phyloP scores from a whole-genome alignment of 2,888 invertebrate species.

The Polydrusus cervinus region DNA sequence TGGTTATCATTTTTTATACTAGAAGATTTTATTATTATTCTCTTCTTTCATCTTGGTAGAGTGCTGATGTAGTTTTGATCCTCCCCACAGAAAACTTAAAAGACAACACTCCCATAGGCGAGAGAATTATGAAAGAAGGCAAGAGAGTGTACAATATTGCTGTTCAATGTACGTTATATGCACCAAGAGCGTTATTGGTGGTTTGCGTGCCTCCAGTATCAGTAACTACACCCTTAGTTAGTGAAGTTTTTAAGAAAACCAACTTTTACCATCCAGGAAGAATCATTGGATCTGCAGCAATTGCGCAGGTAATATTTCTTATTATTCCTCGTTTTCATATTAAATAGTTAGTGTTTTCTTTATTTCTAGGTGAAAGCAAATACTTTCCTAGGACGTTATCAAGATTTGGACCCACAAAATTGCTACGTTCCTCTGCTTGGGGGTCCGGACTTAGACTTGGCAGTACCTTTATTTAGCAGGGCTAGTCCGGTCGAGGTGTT shows the following conservation, averaged over 20 bases:
- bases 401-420: constrained; percentile 74
- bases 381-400: constrained; percentile 76
- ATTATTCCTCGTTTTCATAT: no score
- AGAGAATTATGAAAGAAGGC: constrained; percentile 63
- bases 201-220: constrained; percentile 74
- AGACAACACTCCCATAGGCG: constrained; percentile 58
- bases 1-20: no score
- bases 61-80: constrained; percentile 67
- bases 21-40: background rate
- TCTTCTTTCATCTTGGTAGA: constrained; percentile 56
- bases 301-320: constrained; percentile 62
- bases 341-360: background rate
- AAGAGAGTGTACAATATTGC: constrained; percentile 66
- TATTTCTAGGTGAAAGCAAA: constrained; percentile 74
- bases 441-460: constrained; percentile 78
- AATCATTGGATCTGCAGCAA: constrained; percentile 66
- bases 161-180: constrained; percentile 72
- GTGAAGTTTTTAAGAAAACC: constrained; percentile 69
- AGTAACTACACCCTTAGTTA: constrained; percentile 74
- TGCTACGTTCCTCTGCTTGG: constrained; percentile 79
- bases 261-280: constrained; percentile 69
- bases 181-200: constrained; percentile 74
- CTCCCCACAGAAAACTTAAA: constrained; percentile 55
- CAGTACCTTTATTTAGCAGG: constrained; percentile 79
- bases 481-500: constrained; percentile 72